These are phyloP conservation scores for Sphaeramia orbicularis DNA, from an alignment of 2,797 vertebrate species.

Conservation along the genomic window DNA sequence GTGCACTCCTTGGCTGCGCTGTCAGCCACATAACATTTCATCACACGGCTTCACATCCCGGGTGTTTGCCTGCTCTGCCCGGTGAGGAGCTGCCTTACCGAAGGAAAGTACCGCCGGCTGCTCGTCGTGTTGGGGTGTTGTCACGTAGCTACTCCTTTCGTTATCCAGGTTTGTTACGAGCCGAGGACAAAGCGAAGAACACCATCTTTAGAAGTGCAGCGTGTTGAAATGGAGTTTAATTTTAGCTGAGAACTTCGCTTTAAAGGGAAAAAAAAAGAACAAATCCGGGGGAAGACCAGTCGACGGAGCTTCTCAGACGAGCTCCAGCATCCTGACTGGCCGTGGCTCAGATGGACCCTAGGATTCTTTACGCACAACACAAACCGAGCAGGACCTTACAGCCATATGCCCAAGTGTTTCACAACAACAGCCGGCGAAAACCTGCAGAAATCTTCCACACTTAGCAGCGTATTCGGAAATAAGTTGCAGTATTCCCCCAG, in stretches of 20 bases:
- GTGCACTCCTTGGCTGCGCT: slow-evolving; percentile 11
- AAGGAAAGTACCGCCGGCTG: slow-evolving; percentile 46
- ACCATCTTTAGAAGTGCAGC: slow-evolving; percentile 73
- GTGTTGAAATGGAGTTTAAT: background rate
- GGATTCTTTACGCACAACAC: slow-evolving; percentile 33
- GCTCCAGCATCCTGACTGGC: slow-evolving; percentile 68
- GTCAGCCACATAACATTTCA: slow-evolving; percentile 31
- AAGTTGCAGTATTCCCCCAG: slow-evolving; percentile 61
- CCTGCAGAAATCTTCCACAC: slow-evolving; percentile 4
- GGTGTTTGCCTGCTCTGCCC: slow-evolving; percentile 25
- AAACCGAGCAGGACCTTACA: slow-evolving; percentile 23
- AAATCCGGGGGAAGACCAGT: slow-evolving; percentile 43
- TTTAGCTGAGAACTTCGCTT: slow-evolving; percentile 28
- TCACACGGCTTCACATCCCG: slow-evolving; percentile 38
- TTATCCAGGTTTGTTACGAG: slow-evolving; percentile 84
- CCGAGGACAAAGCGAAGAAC: slow-evolving; percentile 63
- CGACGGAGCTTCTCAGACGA: slow-evolving; percentile 59
- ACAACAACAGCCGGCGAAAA: slow-evolving; percentile 10
- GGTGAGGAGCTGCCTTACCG: slow-evolving; percentile 64
- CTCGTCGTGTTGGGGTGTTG: slow-evolving; percentile 67
- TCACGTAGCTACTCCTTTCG: slow-evolving; percentile 61
- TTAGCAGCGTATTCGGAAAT: slow-evolving; percentile 28
- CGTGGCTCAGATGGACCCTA: slow-evolving; percentile 31
- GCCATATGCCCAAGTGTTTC: slow-evolving; percentile 40
- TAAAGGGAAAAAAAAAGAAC: background rate